These are phyloP conservation scores for Sitodiplosis mosellana DNA, from an alignment of 1,140 invertebrate species.

Conservation along the genomic window DNA sequence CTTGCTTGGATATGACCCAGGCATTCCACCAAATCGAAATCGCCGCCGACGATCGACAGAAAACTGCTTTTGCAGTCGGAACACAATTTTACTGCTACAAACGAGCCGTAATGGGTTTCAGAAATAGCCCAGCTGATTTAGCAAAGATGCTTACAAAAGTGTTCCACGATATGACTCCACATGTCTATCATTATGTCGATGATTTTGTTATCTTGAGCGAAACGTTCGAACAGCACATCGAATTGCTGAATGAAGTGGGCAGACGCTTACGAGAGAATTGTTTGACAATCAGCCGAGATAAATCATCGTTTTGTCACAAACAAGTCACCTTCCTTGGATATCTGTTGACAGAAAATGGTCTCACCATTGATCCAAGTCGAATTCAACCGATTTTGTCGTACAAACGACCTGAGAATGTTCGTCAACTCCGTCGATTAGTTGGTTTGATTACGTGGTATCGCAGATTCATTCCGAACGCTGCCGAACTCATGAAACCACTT, in stretches of 20 bases:
- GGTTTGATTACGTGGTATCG: background rate
- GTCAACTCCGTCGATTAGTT: background rate
- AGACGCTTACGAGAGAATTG: constrained; percentile 1
- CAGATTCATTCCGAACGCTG: background rate
- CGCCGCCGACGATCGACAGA: constrained; percentile 9
- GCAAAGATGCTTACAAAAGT: constrained; percentile 7
- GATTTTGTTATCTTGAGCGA: constrained; percentile 26
- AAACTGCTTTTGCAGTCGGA: constrained; percentile 26
- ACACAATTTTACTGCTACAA: constrained; percentile 21
- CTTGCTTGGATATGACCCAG: background rate
- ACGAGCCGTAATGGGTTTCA: constrained; percentile 25
- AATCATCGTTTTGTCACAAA: background rate
- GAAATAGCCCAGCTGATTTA: constrained; percentile 12
- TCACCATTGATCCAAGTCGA: no score
- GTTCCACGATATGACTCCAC: constrained; percentile 7
- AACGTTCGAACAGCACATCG: constrained; percentile 24
- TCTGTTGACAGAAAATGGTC: background rate
- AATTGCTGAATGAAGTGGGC: constrained; percentile 10
- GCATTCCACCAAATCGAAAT: constrained; percentile 10
- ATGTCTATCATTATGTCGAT: constrained; percentile 25
- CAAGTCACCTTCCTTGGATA: background rate
- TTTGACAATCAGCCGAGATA: constrained; percentile 2
- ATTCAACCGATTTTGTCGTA: background rate
- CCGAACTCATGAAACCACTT: background rate
- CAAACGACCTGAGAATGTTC: background rate